phyloP scores from a whole-genome alignment of 2,113 vertebrate genomes.

The Sorex araneus region DNA sequence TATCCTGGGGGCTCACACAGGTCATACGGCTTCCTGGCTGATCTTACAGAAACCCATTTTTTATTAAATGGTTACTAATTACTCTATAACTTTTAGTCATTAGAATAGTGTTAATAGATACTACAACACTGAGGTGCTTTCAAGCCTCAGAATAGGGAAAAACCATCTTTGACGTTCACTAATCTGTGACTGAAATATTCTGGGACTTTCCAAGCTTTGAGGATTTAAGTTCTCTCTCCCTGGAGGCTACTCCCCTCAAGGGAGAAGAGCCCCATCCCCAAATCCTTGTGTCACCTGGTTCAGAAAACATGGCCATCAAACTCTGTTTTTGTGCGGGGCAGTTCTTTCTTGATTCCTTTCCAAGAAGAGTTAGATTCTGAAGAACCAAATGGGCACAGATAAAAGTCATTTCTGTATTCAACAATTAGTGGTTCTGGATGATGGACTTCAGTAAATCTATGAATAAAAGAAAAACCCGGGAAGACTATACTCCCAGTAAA shows the following conservation, averaged over 20 bases:
- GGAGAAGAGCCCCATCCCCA: not conserved
- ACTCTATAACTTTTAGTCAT: slow-evolving; percentile 9
- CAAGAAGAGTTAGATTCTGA: slow-evolving; percentile 25
- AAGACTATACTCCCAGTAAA: not conserved
- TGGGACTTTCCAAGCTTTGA: not conserved
- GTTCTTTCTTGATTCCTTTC: slow-evolving; percentile 59
- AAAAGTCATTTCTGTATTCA: slow-evolving; percentile 21
- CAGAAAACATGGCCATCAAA: slow-evolving; percentile 51
- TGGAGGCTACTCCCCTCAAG: not conserved
- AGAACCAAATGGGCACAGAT: slow-evolving; percentile 42
- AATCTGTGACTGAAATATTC: not conserved
- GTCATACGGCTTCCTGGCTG: no score
- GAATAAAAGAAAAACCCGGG: slow-evolving; percentile 59
- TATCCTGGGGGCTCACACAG: no score
- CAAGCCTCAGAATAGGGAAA: not conserved
- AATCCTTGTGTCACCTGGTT: slow-evolving; percentile 24
- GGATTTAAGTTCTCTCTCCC: not conserved
- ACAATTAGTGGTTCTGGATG: slow-evolving; percentile 29
- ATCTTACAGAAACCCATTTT: no score
- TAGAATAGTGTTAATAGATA: not conserved
- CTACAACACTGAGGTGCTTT: slow-evolving; percentile 6
- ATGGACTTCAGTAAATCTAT: slow-evolving; percentile 30
- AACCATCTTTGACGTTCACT: not conserved
- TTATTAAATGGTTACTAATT: slow-evolving; percentile 50
- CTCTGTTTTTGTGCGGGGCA: slow-evolving; percentile 31